phyloP scores from a whole-genome alignment of 2,797 vertebrate species.

The Prionace glauca region DNA sequence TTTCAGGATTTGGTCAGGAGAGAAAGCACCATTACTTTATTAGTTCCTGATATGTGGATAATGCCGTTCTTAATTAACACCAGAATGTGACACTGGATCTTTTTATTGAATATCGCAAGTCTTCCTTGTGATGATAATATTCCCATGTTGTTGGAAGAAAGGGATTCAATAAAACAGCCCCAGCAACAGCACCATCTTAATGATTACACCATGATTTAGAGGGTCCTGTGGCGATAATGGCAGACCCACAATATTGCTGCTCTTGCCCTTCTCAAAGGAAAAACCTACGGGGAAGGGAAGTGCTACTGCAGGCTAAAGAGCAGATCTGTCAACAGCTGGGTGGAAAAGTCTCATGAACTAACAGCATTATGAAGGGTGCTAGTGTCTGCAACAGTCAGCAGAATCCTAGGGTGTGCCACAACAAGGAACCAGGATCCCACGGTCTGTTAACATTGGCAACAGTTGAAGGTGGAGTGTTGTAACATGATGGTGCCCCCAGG shows the following conservation, averaged over 20 bases:
- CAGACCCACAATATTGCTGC: background rate
- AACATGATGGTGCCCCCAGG: background rate
- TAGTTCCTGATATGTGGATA: background rate
- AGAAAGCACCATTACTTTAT: background rate
- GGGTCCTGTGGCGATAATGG: background rate
- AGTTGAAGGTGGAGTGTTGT: too few species aligned
- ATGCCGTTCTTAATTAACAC: background rate
- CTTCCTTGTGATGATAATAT: background rate
- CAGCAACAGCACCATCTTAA: background rate
- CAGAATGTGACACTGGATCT: background rate
- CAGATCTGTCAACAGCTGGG: background rate
- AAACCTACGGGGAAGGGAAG: background rate
- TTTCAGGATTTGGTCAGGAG: background rate
- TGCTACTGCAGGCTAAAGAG: background rate
- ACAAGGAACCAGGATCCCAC: background rate
- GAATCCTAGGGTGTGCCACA: background rate
- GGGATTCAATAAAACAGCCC: background rate
- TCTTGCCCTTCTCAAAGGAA: background rate
- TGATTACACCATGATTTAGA: background rate
- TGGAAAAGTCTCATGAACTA: background rate
- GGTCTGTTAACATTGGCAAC: background rate
- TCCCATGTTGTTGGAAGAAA: background rate
- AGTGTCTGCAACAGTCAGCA: background rate
- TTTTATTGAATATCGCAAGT: background rate
- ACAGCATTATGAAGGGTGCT: background rate